Base-by-base conservation (phyloP, 2,797 vertebrate genomes). In the Pipistrellus pygmaeus region DNA sequence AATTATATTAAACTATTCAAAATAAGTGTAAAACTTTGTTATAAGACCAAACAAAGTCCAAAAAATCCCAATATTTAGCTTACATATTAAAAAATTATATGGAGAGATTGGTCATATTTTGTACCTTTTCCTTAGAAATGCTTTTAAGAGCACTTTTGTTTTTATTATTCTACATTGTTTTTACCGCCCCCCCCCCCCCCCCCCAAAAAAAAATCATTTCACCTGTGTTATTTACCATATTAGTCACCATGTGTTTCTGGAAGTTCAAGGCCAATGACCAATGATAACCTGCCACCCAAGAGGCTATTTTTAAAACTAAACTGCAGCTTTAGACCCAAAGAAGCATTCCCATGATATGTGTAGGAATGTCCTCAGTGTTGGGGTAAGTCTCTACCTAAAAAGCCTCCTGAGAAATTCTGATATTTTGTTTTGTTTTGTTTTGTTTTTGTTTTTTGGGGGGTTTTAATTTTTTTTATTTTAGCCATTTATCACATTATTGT, bases 1-100 rank as follows among this genome's bases (percentile, higher is more conserved):
- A 51, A 32, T 81, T 93, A 85, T 38, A 41, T 48, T 76, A 88
- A 94, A 95, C 85, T 51, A 87, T 44, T 88, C 51, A 90, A 85
- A 76, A 92, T 32, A 44, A 84, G 30, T 68, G 38, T n/a, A 75
- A 68, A 88, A 62, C 13, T 76, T 85, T 53, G 3, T 53, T 90
- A 66, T 46, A 76, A 92, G 60, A 55, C 7, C 90, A 77, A 88
- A 88, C 90, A 77, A 88, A 86, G 27, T 85, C 9, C 30, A 68
- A 66, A 66, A 88, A 64, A n/a, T 80, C 23, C 53, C 62, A 68
- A 53, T 84, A 73, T 72, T 89, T 68, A 75, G 11, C 8, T 78
- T 75, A 64, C 12, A 77, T 76, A 51, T 2, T 78, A 35, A 84
- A 84, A 60, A 83, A 85, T 78, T 6, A 3, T 69, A 5, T 62